Evolutionary conservation across 2,797 vertebrate species (phyloP).

Genomic region (Mico argentatus): DNA sequence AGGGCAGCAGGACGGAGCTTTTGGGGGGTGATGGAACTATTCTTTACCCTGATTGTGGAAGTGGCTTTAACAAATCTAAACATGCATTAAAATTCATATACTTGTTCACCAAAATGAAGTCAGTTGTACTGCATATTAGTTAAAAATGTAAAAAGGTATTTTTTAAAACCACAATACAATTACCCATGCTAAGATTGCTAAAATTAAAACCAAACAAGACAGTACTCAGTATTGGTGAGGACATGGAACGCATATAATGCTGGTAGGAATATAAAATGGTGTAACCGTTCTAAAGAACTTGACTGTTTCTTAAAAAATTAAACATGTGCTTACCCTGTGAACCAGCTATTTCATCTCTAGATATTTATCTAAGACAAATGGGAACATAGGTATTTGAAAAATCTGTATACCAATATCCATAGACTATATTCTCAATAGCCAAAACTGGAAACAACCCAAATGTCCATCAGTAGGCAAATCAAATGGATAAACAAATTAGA

Average conservation of each 20-base stretch:
- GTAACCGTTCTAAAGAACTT: neutral
- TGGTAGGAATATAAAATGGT: neutral
- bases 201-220: neutral
- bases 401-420: neutral
- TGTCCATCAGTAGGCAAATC: neutral
- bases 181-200: neutral
- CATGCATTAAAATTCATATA: neutral
- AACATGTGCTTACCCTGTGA: neutral
- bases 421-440: neutral
- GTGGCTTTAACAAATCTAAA: neutral
- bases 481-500: neutral
- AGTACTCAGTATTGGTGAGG: neutral
- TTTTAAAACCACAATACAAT: neutral
- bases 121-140: neutral
- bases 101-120: neutral
- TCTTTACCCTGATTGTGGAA: neutral
- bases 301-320: neutral
- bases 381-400: neutral
- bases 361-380: conserved; percentile 19
- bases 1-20: neutral
- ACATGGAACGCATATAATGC: neutral
- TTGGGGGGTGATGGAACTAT: neutral
- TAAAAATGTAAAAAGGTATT: neutral
- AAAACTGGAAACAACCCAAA: neutral
- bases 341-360: neutral